phyloP scores from a whole-genome alignment of 2,888 invertebrate genomes.

The Zygothrica quintamaculata region DNA sequence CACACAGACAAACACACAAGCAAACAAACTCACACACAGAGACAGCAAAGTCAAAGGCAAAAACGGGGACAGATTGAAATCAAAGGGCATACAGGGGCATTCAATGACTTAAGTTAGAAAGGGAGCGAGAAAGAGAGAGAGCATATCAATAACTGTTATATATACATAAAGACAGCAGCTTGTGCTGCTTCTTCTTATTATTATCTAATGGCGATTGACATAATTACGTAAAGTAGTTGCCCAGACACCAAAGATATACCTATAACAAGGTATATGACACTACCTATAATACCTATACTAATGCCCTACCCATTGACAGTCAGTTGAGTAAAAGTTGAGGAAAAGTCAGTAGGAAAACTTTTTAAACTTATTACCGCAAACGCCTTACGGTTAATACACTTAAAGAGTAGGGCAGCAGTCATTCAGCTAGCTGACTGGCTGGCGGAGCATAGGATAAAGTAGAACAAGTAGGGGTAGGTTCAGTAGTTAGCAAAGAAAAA shows the following conservation, averaged over 20 bases:
- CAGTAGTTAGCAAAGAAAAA: too few species aligned
- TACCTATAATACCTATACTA: not conserved
- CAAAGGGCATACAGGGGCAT: slow-evolving; percentile 50
- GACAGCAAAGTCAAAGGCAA: slow-evolving; percentile 39
- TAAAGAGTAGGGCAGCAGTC: slow-evolving; percentile 27
- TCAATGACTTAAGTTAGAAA: slow-evolving; percentile 5
- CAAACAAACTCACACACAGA: not conserved
- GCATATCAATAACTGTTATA: slow-evolving; percentile 70
- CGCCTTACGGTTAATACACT: slow-evolving; percentile 63
- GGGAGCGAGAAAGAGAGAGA: slow-evolving; percentile 1
- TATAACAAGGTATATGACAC: slow-evolving; percentile 13
- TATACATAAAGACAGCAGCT: too few species aligned
- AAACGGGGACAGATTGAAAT: slow-evolving; percentile 57
- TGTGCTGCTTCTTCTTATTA: slow-evolving; percentile 10
- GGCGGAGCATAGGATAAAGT: too few species aligned
- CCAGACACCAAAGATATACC: slow-evolving; percentile 2
- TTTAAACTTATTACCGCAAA: slow-evolving; percentile 76
- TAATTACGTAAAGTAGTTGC: slow-evolving; percentile 79
- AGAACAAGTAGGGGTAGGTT: not conserved
- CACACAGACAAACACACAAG: slow-evolving; percentile 15
- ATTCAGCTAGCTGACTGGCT: too few species aligned
- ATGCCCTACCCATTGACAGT: not conserved
- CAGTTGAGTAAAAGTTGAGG: slow-evolving; percentile 17
- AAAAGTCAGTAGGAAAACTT: slow-evolving; percentile 57
- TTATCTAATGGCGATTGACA: slow-evolving; percentile 75